Conservation (phyloP, 2,113 vertebrate species). For the Salvelinus alpinus region DNA sequence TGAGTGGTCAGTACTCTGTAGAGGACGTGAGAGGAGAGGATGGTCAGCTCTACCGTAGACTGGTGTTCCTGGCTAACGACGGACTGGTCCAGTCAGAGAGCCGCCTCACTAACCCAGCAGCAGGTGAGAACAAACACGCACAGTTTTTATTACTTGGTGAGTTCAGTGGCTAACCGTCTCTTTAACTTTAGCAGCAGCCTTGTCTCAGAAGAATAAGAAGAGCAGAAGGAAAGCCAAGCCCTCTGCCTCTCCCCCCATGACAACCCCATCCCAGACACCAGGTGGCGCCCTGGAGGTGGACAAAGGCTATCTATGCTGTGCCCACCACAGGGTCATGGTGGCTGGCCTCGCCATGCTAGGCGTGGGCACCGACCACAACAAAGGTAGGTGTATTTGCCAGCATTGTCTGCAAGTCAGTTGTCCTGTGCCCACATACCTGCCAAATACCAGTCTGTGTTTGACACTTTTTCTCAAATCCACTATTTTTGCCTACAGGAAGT, state of each 20-base stretch:
- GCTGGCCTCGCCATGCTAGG: conserved; percentile 84
- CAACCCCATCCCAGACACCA: conserved; percentile 10
- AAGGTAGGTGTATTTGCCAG: conserved; percentile 45
- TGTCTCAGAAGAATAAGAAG: conserved; percentile 80
- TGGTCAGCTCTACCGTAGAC: conserved; percentile 81
- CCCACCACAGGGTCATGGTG: conserved; percentile 94
- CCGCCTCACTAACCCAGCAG: conserved; percentile 66
- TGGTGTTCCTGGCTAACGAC: conserved; percentile 87
- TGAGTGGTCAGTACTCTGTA: conserved; percentile 88
- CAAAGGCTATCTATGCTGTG: conserved; percentile 89
- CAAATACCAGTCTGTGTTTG: conserved; percentile 55
- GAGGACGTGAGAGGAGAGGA: conserved; percentile 91
- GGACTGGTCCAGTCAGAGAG: conserved; percentile 93
- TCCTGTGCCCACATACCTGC: conserved; percentile 32
- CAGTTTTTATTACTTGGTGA: background rate
- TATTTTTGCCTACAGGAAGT: background rate
- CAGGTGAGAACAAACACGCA: conserved; percentile 37
- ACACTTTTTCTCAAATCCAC: background rate
- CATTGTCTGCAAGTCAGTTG: conserved; percentile 70
- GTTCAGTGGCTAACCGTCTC: too few species aligned
- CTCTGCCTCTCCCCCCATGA: conserved; percentile 18
- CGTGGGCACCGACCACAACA: conserved; percentile 47
- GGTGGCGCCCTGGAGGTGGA: conserved; percentile 70
- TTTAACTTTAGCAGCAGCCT: conserved; percentile 31
- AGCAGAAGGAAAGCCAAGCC: conserved; percentile 79